Evolutionary conservation across 2,113 vertebrate genomes (phyloP), one percentile per base, ranked within the genome.

Genomic region (Malaclemys terrapin): DNA sequence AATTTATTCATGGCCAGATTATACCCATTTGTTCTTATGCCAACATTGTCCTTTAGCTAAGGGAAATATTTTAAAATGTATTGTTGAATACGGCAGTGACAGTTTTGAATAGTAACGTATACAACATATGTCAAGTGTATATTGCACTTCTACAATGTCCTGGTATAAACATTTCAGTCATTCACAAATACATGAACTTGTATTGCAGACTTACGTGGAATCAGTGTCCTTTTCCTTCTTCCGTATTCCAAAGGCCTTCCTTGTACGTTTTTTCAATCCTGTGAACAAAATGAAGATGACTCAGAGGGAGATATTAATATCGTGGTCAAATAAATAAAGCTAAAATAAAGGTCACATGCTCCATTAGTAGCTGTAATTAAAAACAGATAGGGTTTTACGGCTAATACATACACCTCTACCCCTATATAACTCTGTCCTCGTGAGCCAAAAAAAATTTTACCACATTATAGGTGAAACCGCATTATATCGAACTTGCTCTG

Each of bases 231-330:
- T 99, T 94, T 99, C 99, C 99, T 99, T 99, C 98, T 98, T 99
- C 96, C 99, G 99, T 99, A 99, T 99, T 86, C 99, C 99, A 98
- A 99, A 99, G 89, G 99, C 99, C 98, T 99, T 99, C 97, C 99
- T 99, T 98, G 99, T 99, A 95, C 99, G 99, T 94, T 99, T 99
- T 98, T 99, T 99, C 99, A 99, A 42, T 99, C 99, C 99, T 99
- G 97, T n/a, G 65, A 80, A 90, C 9, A 97, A 96, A 90, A 45
- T 59, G 79, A 38, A 69, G 6, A 88, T 45, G 11, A 59, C n/a
- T 69, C 35, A 90, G 49, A 76, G 81, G 0, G 6, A 54, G 11
- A 27, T 6, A 11, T 80, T 24, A 29, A 8, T 1, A 35, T 4
- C 3, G 6, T 8, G 1, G 56, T 79, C 11, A 16, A 56, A 38